Evolutionary conservation across 1,140 invertebrate species (phyloP), one percentile per base, ranked within the genome.

Genomic region (Diprion similis): DNA sequence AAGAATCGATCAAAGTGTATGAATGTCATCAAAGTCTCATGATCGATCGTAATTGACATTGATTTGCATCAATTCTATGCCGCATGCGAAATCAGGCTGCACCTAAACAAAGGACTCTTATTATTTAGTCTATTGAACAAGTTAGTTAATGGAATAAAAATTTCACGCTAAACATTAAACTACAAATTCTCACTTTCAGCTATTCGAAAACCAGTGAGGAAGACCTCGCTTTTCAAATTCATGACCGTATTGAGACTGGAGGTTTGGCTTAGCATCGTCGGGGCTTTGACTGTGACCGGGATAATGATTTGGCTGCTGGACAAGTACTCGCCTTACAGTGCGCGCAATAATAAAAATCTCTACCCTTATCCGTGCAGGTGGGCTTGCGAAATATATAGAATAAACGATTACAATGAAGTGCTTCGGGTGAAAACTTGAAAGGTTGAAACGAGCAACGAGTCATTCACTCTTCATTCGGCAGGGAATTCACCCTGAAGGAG

Each of bases 201-300:
- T 0, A 96, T 97, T 81, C 89, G 95, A 11, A 96, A 96, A 84
- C 94, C 95, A 1, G 91, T 95, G 1, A 89, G 92, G 0, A 93
- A 94, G 82, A 95, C 95, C 2, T 96, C 95, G 0, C 87, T 97
- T 0, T 97, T 97, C 85, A 97, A 97, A 87, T 97, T 97, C 86
- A 97, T 97, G 95, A 96, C 95, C 0, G 96, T 97, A 0, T 87
- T 97, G 0, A 91, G 93, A 46, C 84, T 93, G 0, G 95, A 97
- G 86, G 96, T 97, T 10, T 97, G 96, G 95, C 84, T 97, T 10
- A 96, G 95, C 80, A 96, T 97, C 73, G 91, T 96, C 17, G 95
- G 91, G 0, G 95, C 95, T 1, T 82, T 97, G 18, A 90, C 93
- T n/a, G 89, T 94, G 8, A 97, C 95, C 0, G 95, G 94, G 1